Evolutionary conservation across 2,888 invertebrate genomes (phyloP), one percentile per base, ranked within the genome.

Genomic region (Drosophila conformis): DNA sequence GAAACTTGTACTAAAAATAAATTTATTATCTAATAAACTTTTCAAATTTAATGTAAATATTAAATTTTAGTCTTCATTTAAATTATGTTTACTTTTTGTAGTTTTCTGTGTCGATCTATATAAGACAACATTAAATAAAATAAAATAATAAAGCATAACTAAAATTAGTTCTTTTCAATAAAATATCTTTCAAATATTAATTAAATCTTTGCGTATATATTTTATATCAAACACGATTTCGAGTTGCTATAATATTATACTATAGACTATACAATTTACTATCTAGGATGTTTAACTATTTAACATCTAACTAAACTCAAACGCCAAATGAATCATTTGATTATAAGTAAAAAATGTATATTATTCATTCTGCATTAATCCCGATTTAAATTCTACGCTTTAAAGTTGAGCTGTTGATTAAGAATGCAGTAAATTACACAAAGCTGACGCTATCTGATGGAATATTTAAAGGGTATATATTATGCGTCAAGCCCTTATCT

Each of bases 381-480:
- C 8, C 46, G 46, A 25, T 46, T 15, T 4, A 25, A 25, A 25
- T 25, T 46, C 7, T 8, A 7, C 13, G 21, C 2, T 46, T 21
- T 4, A 13, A 13, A 46, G 21, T 2, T 25, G 46, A 46, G 25
- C 21, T 25, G 25, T 25, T 25, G 15, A 25, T 25, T 15, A 25
- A 8, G 15, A 15, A 4, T 46, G 46, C 15, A 46, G 15, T 46
- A 46, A 46, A 46, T 46, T 46, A 15, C 4, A 46, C 25, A 46
- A 46, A 8, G 15, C 46, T 46, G 46, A 25, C 46, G 7, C 46
- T 25, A 15, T 46, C 46, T 25, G 25, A 25, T 46, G 0, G 4
- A 25, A 18, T 27, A 18, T 36, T 13, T 15, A 4, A 7, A 62
- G 65, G 70, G 54, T 46, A 66, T 70, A 27, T 11, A 5, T 11